A percentile compares a stretch with the other conserved stretches of the same genome.
phyloP scores from a whole-genome alignment of 2,113 vertebrate genomes.

The Osmerus mordax region DNA sequence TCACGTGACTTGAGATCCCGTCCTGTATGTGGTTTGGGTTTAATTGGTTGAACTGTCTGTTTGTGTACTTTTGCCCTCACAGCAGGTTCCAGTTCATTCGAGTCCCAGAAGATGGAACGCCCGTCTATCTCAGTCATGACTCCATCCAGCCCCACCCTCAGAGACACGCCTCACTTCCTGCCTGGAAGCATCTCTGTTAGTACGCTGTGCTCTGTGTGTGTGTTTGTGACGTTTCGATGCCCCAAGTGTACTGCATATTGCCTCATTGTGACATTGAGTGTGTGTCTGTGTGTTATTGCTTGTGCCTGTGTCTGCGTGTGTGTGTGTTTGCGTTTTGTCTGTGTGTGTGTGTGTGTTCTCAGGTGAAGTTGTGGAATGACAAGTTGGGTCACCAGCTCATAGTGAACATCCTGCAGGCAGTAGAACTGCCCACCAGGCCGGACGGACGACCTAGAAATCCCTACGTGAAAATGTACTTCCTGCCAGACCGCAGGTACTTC shows the following conservation, averaged over 20 bases:
- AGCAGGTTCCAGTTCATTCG: conserved; percentile 98
- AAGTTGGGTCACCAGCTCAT: conserved; percentile 96
- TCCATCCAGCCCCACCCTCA: conserved; percentile 90
- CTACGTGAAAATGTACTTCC: conserved; percentile 99
- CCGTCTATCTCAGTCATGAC: conserved; percentile 96
- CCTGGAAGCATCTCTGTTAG: conserved; percentile 93
- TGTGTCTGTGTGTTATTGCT: too few relatives aligned
- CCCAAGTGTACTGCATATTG: neutral
- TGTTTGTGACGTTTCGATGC: neutral
- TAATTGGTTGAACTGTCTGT: neutral
- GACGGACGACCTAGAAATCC: conserved; percentile 93
- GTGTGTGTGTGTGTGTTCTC: conserved; percentile 14
- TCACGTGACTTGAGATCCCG: too few relatives aligned
- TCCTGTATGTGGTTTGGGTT: neutral
- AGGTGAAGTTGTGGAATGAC: conserved; percentile 98
- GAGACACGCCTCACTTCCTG: conserved; percentile 89
- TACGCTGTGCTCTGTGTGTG: conserved; percentile 24
- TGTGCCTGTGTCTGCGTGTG: neutral
- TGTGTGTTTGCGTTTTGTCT: conserved; percentile 7
- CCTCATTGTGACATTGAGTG: too few relatives aligned
- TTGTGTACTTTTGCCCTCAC: conserved; percentile 25
- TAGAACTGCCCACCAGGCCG: conserved; percentile 83
- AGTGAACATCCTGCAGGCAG: conserved; percentile 93
- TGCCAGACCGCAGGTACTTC: conserved; percentile 83
- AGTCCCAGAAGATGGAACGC: conserved; percentile 98